Evolutionary conservation across 1,140 invertebrate genomes (phyloP), one percentile per base, ranked within the genome.

Genomic region (Macrostomum lignano): DNA sequence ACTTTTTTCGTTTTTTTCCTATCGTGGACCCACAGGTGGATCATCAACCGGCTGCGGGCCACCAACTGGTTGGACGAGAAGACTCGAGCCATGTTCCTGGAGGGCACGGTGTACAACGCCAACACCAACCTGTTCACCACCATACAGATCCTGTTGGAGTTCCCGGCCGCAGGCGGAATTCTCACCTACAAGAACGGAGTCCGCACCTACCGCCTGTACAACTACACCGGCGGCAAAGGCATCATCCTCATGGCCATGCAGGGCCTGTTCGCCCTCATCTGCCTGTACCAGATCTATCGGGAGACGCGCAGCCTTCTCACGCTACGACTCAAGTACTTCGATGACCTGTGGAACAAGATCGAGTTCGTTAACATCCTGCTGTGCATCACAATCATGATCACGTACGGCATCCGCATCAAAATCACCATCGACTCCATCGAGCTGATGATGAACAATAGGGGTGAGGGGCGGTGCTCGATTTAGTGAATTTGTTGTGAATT

Each of bases 101-200:
- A 65, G 35, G 62, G 63, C 39, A 59, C 59, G 9, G 44, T 61
- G 1, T 66, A 64, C 39, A 64, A 63, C 38, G 49, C 61, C 5
- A 42, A 48, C 33, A 38, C 38, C 1, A 47, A 49, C 36, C 29
- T 46, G 20, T 46, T 52, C 30, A 36, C 41, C 2, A 44, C 41
- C 24, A 30, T 40, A 13, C 41, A 36, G 20, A 36, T 52, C 6
- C 32, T 41, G 19, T 41, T 46, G 1, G 62, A 65, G 42, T 62
- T 63, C 41, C 41, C 54, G 4, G 58, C 60, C n/a, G 55, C 56
- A 5, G 64, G 62, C 20, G 46, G 46, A 6, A 36, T 44, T 7
- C 25, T 43, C 10, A 36, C 41, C 3, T 43, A 28, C 35, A 48
- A 44, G 24, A 55, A 46, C 28, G 38, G 52, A 17, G 50, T 46